Evolutionary conservation across 2,113 vertebrate species (phyloP).

Genomic region (Fregata magnificens): DNA sequence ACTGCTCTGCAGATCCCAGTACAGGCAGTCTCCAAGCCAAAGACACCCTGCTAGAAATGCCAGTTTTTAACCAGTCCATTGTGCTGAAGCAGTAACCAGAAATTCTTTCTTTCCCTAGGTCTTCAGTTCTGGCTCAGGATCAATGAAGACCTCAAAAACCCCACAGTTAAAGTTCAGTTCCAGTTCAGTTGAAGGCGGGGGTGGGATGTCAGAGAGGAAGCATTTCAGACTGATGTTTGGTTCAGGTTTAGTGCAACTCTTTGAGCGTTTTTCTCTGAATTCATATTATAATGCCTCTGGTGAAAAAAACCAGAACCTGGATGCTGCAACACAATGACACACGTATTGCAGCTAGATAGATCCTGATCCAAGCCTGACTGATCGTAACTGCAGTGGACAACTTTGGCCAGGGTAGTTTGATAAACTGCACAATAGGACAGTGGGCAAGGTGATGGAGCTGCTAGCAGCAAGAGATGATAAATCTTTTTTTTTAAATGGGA

Average conservation of each 20-base stretch:
- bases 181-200: neutral
- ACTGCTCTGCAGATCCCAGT: neutral
- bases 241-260: neutral
- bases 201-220: neutral
- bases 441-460: neutral
- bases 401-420: neutral
- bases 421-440: neutral
- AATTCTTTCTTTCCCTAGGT: neutral
- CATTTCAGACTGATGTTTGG: neutral
- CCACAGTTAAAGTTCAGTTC: neutral
- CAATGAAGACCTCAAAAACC: neutral
- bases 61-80: neutral
- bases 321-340: neutral
- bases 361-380: neutral
- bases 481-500: neutral
- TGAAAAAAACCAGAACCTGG: neutral
- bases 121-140: neutral
- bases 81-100: neutral
- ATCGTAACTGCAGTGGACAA: neutral
- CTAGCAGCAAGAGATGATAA: neutral
- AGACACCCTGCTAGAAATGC: neutral
- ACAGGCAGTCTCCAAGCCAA: neutral
- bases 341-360: neutral
- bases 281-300: neutral
- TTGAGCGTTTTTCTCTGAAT: neutral